Percentiles rank a stretch among this genome's conserved stretches.
Evolutionary conservation across 2,888 invertebrate genomes (phyloP).

Genomic region (Kryphioiulus occultus): DNA sequence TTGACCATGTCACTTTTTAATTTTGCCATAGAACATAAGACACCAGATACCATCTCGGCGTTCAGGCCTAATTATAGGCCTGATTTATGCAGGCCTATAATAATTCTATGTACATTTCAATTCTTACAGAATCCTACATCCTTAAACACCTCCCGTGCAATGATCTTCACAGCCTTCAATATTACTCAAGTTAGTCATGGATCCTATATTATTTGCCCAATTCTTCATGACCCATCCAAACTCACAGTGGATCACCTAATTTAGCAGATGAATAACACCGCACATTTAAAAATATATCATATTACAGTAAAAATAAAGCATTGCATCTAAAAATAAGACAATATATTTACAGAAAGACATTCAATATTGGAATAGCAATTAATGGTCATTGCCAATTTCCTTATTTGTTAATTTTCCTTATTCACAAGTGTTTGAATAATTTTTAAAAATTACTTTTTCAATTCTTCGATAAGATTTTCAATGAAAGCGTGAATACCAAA

Average conservation of each 20-base stretch:
- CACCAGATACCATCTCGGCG: not conserved
- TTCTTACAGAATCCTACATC: constrained; percentile 24
- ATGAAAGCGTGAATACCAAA: no score
- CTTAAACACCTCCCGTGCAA: constrained; percentile 1
- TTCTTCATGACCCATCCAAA: not conserved
- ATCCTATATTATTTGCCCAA: not conserved
- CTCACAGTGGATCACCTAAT: not conserved
- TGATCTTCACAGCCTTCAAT: constrained; percentile 19
- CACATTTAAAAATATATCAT: no score
- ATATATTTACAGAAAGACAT: no score
- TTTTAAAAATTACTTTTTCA: no score
- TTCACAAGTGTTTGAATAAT: no score
- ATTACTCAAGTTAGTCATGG: constrained; percentile 26
- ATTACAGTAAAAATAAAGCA: no score
- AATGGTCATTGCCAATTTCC: no score
- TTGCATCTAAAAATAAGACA: no score
- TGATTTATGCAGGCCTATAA: constrained; percentile 21
- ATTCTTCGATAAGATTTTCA: no score
- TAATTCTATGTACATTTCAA: constrained; percentile 9
- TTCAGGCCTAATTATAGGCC: constrained; percentile 35
- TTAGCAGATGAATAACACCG: no score
- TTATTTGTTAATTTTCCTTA: no score
- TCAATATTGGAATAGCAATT: no score
- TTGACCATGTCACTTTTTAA: not conserved
- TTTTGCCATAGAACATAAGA: not conserved